Conservation (phyloP, 2,113 vertebrate species). For the Epinephelus lanceolatus region DNA sequence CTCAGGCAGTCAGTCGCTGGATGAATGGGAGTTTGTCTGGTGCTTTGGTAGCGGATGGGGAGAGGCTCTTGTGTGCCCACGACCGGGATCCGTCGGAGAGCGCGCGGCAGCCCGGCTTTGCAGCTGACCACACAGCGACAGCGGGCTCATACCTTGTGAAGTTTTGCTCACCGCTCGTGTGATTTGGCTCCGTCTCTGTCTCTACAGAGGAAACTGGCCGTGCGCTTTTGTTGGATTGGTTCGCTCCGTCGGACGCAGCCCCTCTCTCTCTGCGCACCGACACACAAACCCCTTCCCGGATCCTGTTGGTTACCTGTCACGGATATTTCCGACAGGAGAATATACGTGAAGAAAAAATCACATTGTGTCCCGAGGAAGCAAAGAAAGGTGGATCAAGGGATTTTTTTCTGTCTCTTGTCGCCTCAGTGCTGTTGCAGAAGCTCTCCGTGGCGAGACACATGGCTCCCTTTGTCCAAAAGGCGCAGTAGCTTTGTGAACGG, state of each 20-base stretch:
- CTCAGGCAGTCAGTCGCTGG: constrained; percentile 65
- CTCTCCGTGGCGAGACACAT: constrained; percentile 81
- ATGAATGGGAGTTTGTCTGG: constrained; percentile 85
- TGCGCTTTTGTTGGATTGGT: constrained; percentile 80
- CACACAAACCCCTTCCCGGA: constrained; percentile 57
- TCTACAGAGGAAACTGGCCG: constrained; percentile 46
- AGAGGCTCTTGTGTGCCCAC: constrained; percentile 65
- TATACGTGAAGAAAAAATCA: constrained; percentile 41
- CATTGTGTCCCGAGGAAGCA: constrained; percentile 18
- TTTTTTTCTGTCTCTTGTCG: constrained; percentile 43
- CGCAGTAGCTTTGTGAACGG: constrained; percentile 75
- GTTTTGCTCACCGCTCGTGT: constrained; percentile 32
- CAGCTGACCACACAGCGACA: constrained; percentile 47
- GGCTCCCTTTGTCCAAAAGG: constrained; percentile 90
- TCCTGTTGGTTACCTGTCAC: constrained; percentile 57
- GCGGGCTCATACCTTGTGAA: constrained; percentile 26
- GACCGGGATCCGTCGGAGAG: constrained; percentile 61
- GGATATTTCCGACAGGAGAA: constrained; percentile 76
- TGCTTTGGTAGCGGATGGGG: constrained; percentile 70
- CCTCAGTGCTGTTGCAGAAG: constrained; percentile 62
- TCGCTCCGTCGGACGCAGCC: constrained; percentile 70
- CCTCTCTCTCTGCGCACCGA: constrained; percentile 47
- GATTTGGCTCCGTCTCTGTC: constrained; percentile 42
- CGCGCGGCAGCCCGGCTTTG: constrained; percentile 51
- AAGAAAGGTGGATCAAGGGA: constrained; percentile 56